Evolutionary conservation across 2,888 invertebrate genomes (phyloP).

Genomic region (Plagodis dolabraria): DNA sequence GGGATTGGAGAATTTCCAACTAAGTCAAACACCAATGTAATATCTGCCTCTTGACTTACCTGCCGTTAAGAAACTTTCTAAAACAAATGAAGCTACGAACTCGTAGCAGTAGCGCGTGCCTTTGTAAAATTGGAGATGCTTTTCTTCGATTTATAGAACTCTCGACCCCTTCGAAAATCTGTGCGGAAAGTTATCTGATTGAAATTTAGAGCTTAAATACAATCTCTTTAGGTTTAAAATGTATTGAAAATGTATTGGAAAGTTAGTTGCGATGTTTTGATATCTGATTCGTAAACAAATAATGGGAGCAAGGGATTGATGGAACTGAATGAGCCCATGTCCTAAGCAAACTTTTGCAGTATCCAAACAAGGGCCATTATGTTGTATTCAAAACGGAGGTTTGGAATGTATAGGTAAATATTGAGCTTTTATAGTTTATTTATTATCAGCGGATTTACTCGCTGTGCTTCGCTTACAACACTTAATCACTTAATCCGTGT

Average conservation of each 20-base stretch:
- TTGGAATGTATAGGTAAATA: constrained; percentile 53
- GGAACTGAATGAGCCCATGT: constrained; percentile 63
- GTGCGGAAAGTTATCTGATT: constrained; percentile 37
- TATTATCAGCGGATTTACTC: constrained; percentile 33
- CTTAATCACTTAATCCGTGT: too few species aligned
- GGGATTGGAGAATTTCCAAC: not conserved
- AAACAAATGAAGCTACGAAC: constrained; percentile 42
- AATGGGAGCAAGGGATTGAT: constrained; percentile 74
- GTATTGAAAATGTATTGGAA: constrained; percentile 36
- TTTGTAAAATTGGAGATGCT: constrained; percentile 57
- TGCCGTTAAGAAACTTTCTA: constrained; percentile 42
- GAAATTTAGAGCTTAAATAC: constrained; percentile 45
- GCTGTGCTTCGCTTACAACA: too few species aligned
- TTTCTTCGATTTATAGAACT: constrained; percentile 55
- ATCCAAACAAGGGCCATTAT: constrained; percentile 64
- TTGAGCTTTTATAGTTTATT: constrained; percentile 60
- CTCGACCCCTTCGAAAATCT: constrained; percentile 45
- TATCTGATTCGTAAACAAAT: constrained; percentile 64
- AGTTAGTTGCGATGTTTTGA: constrained; percentile 54
- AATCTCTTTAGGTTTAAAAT: constrained; percentile 48
- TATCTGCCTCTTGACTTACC: constrained; percentile 39
- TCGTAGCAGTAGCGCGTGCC: constrained; percentile 35
- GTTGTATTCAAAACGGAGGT: constrained; percentile 59
- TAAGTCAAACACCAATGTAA: constrained; percentile 16
- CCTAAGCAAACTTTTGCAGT: constrained; percentile 75